Conservation (phyloP, 2,888 invertebrate genomes). For the Ditula angustiorana region DNA sequence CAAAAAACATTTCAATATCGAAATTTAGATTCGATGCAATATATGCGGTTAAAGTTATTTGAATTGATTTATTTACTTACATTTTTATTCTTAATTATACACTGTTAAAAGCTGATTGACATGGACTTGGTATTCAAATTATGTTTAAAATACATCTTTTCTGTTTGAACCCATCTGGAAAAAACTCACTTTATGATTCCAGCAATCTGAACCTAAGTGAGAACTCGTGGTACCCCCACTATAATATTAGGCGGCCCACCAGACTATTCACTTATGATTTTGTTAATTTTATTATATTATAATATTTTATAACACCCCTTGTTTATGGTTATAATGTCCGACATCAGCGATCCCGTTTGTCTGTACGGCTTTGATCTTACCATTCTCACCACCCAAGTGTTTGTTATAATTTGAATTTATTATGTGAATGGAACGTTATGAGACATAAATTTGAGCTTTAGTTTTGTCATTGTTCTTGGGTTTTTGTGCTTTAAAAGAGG, state of each 20-base stretch:
- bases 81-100: no score
- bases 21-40: no score
- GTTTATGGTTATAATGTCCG: conserved; percentile 53
- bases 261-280: conserved; percentile 39
- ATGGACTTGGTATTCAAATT: no score
- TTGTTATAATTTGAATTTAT: conserved; percentile 36
- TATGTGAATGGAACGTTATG: conserved; percentile 34
- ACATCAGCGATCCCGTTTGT: conserved; percentile 42
- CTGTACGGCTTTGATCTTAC: conserved; percentile 53
- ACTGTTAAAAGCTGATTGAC: no score
- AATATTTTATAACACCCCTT: conserved; percentile 57
- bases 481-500: background rate
- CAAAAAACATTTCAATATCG: no score
- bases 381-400: conserved; percentile 60
- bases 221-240: conserved; percentile 44
- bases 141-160: no score
- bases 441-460: background rate
- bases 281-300: conserved; percentile 46
- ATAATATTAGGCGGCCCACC: conserved; percentile 7
- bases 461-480: background rate
- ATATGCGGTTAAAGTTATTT: no score
- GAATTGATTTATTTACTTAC: no score
- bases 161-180: no score
- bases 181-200: background rate
- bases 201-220: conserved; percentile 17